phyloP scores from a whole-genome alignment of 2,113 vertebrate species.

The Pituophis catenifer region DNA sequence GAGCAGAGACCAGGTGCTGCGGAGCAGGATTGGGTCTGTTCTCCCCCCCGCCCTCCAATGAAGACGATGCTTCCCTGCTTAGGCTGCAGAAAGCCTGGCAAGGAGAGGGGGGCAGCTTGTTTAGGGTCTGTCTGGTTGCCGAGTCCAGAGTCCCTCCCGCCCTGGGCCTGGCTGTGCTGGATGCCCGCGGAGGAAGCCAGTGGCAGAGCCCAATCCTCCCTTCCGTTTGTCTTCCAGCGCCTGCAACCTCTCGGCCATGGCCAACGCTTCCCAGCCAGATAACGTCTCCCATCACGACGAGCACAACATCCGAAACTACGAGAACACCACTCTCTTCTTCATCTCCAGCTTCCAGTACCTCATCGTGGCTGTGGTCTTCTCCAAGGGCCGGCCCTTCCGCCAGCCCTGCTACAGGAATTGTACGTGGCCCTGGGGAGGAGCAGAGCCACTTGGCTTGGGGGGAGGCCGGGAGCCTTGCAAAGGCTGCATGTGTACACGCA shows the following conservation, averaged over 20 bases:
- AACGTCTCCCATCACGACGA: constrained; percentile 77
- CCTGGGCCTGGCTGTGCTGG: neutral
- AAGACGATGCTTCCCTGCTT: neutral
- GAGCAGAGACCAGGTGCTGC: neutral
- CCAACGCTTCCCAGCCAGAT: constrained; percentile 55
- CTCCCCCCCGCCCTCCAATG: fast-evolving
- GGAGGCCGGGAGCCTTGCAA: neutral
- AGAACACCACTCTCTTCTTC: constrained; percentile 97
- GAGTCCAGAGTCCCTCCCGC: neutral
- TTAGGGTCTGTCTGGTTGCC: too few relatives aligned
- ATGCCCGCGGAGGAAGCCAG: neutral
- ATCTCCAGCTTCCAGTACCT: constrained; percentile 98
- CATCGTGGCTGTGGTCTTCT: constrained; percentile 92
- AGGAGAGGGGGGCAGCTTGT: neutral
- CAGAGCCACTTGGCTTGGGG: fast-evolving
- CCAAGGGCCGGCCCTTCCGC: constrained; percentile 96
- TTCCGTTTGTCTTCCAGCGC: constrained; percentile 66
- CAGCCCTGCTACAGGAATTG: constrained; percentile 96
- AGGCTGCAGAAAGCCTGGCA: neutral
- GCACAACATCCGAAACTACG: constrained; percentile 87
- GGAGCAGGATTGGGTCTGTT: too few relatives aligned
- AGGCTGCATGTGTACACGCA: too few relatives aligned
- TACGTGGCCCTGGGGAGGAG: constrained; percentile 61
- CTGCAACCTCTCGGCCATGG: constrained; percentile 68
- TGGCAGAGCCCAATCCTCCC: neutral